Conservation (phyloP, 2,797 vertebrate species). For the Muraenolepis orangiensis region DNA sequence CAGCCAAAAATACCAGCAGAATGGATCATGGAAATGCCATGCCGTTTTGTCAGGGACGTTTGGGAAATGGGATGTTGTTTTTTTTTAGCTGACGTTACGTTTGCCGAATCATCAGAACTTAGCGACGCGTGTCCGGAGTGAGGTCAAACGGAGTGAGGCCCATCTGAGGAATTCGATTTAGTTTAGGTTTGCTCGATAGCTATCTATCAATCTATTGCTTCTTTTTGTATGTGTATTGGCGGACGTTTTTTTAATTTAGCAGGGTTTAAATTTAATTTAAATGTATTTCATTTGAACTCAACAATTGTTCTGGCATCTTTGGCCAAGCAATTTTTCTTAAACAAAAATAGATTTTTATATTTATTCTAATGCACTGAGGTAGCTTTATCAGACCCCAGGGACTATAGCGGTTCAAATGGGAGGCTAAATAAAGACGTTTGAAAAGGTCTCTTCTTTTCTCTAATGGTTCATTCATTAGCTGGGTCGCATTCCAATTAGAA, state of each 20-base stretch:
- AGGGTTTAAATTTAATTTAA: not conserved
- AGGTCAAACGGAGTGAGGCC: not conserved
- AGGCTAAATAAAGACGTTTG: too few relatives aligned
- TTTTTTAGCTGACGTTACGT: not conserved
- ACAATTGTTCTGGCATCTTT: not conserved
- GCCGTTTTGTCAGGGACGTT: not conserved
- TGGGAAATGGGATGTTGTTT: too few relatives aligned
- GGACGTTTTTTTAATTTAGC: not conserved
- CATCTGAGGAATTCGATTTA: not conserved
- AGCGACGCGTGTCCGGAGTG: not conserved
- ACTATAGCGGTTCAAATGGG: not conserved
- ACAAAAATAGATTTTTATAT: not conserved
- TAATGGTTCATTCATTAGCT: not conserved
- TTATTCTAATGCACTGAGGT: not conserved
- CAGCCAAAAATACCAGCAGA: constrained; percentile 20
- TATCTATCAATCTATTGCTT: not conserved
- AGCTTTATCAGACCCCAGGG: not conserved
- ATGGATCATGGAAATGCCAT: constrained; percentile 29
- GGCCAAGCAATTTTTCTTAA: not conserved
- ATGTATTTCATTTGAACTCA: not conserved
- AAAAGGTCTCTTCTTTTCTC: too few relatives aligned
- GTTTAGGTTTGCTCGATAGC: not conserved
- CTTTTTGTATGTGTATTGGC: not conserved
- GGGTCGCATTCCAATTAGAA: not conserved
- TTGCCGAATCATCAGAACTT: not conserved